These are phyloP conservation scores for Actinostola sp. DNA, from an alignment of 92 coral and sea anemone genomes.

Conservation along the genomic window DNA sequence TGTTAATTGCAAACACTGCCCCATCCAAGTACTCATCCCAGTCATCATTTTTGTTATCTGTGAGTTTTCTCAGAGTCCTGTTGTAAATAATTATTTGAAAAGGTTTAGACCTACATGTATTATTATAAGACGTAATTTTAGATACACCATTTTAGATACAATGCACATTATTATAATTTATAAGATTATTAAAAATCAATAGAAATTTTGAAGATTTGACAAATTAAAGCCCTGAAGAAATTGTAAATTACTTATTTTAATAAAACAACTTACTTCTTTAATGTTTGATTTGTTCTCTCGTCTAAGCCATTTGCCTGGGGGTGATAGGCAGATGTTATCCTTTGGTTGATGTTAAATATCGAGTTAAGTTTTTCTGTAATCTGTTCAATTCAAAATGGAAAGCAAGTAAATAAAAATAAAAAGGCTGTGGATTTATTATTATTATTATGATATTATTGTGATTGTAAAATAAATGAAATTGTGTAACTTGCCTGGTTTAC, in stretches of 20 bases:
- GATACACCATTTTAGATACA: not conserved
- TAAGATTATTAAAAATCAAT: not conserved
- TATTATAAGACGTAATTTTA: constrained; percentile 1
- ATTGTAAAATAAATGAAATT: not conserved
- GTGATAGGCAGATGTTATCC: constrained; percentile 65
- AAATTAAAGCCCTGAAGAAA: not conserved
- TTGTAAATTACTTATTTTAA: not conserved
- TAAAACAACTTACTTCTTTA: constrained; percentile 33
- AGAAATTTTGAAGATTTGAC: not conserved
- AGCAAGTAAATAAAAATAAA: no score
- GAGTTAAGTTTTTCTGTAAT: constrained; percentile 26
- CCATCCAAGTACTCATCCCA: constrained; percentile 73
- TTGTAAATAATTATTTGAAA: not conserved
- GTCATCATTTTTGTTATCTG: constrained; percentile 28
- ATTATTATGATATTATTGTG: not conserved
- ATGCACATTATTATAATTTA: not conserved
- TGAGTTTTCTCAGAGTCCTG: constrained; percentile 65
- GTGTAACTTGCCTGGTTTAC: constrained; percentile 59
- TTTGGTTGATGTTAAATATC: constrained; percentile 49
- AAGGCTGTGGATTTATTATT: no score
- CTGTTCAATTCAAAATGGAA: no score
- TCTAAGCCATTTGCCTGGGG: constrained; percentile 78
- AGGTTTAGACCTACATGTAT: not conserved
- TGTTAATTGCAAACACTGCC: constrained; percentile 61
- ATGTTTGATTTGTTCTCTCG: constrained; percentile 65